phyloP scores from a whole-genome alignment of 2,113 vertebrate genomes.

The Elanus axillaris region DNA sequence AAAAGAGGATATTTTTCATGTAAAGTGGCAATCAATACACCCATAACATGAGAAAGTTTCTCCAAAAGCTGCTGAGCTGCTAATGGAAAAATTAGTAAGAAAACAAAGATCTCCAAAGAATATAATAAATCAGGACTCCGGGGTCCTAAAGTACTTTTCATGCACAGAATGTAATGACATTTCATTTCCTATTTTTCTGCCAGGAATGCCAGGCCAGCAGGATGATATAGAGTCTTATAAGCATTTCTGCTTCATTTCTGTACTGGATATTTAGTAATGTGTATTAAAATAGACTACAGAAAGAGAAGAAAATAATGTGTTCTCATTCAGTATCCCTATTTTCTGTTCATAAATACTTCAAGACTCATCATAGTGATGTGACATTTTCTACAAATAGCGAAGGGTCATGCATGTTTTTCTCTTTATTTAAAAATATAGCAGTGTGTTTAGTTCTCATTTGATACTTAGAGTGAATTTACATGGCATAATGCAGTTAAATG shows the following conservation, averaged over 20 bases:
- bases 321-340: not conserved
- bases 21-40: not conserved
- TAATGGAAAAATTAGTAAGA: constrained; percentile 51
- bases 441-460: not conserved
- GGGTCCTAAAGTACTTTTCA: not conserved
- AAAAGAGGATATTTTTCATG: constrained; percentile 16
- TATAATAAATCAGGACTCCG: constrained; percentile 9
- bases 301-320: not conserved
- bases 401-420: not conserved
- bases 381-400: not conserved
- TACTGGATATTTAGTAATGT: not conserved
- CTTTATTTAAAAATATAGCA: not conserved
- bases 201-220: not conserved
- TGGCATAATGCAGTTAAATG: not conserved
- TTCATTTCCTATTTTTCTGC: constrained; percentile 34
- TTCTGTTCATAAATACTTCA: not conserved
- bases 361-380: not conserved
- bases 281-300: not conserved
- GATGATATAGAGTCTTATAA: not conserved
- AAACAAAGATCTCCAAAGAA: not conserved
- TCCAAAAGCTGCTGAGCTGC: not conserved
- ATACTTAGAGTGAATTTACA: not conserved
- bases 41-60: not conserved
- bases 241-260: not conserved
- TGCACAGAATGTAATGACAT: not conserved